phyloP scores from a whole-genome alignment of 2,113 vertebrate species.

The Pterocles orientalis region DNA sequence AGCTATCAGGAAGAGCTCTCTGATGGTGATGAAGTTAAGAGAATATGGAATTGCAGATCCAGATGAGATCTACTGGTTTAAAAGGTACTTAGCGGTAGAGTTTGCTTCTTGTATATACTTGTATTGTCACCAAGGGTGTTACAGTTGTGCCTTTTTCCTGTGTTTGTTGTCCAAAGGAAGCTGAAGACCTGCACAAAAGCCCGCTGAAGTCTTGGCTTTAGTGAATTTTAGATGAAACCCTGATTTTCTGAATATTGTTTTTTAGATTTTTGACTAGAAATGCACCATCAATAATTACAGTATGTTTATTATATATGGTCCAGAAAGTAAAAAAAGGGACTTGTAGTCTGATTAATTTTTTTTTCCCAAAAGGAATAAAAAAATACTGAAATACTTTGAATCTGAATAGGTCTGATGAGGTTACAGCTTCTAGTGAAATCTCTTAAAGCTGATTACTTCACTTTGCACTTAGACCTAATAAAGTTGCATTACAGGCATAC shows the following conservation, averaged over 20 bases:
- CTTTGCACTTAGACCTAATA: constrained; percentile 18
- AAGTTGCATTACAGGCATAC: not conserved
- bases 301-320: not conserved
- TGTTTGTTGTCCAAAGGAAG: not conserved
- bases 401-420: not conserved
- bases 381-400: not conserved
- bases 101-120: not conserved
- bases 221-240: not conserved
- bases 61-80: constrained; percentile 90
- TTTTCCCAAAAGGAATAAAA: not conserved
- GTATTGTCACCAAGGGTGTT: rapidly evolving
- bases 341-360: not conserved
- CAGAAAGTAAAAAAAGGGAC: not conserved
- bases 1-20: constrained; percentile 88
- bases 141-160: not conserved
- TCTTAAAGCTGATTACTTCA: not conserved
- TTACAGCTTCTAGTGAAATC: not conserved
- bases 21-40: constrained; percentile 89
- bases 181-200: not conserved
- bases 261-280: not conserved
- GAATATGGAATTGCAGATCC: constrained; percentile 91
- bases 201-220: not conserved
- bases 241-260: not conserved
- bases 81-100: constrained; percentile 79
- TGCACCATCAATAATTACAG: not conserved